Conservation (phyloP, 2,888 invertebrate species). For the Harpalus rufipes region DNA sequence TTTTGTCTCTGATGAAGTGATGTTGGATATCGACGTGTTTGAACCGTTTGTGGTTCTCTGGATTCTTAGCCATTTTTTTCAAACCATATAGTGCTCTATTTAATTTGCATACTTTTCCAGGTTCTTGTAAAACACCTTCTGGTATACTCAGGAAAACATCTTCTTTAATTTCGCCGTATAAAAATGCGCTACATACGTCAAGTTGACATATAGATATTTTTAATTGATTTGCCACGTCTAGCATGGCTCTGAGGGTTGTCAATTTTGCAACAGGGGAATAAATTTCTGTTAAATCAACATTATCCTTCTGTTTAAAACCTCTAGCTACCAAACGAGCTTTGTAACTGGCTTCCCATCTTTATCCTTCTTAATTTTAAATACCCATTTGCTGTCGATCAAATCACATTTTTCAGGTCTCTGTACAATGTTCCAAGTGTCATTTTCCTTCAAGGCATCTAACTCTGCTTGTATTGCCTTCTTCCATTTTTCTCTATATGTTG, state of each 20-base stretch:
- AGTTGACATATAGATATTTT: constrained; percentile 48
- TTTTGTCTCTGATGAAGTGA: no score
- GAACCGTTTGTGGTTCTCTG: no score
- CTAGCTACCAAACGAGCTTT: no score
- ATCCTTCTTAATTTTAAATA: no score
- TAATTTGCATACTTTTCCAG: no score
- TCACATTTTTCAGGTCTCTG: constrained; percentile 68
- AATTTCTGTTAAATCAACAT: constrained; percentile 70
- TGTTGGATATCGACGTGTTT: no score
- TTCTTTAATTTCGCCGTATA: constrained; percentile 68
- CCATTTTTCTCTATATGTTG: constrained; percentile 67
- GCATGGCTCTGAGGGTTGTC: constrained; percentile 68
- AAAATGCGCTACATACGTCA: constrained; percentile 60
- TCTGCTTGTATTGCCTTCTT: constrained; percentile 70
- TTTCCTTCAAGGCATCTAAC: no score
- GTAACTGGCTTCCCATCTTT: no score
- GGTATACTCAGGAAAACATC: neutral
- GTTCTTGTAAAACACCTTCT: no score
- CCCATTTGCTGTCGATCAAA: constrained; percentile 70
- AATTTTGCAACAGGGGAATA: constrained; percentile 69
- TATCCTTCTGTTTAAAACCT: no score
- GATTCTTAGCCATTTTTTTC: no score
- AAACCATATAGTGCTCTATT: no score
- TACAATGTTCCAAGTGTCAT: constrained; percentile 70
- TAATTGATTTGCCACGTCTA: constrained; percentile 64